These are phyloP conservation scores for Morus bassanus DNA, from an alignment of 2,797 vertebrate species.

Conservation along the genomic window DNA sequence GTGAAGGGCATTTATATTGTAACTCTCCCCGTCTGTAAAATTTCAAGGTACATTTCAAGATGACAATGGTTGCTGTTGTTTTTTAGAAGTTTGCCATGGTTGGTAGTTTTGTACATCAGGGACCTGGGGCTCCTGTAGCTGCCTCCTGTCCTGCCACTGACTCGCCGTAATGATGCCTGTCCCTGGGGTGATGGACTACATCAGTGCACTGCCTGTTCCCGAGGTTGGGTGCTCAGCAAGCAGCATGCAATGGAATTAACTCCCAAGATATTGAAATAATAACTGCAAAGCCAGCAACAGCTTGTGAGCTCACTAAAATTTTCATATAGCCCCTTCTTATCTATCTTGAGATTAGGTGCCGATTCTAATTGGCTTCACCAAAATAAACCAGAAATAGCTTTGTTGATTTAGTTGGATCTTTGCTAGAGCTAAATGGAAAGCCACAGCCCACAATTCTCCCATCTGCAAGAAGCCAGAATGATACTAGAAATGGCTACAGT, in stretches of 20 bases:
- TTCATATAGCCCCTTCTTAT: not conserved
- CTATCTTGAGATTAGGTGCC: not conserved
- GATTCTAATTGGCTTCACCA: not conserved
- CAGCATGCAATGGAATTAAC: not conserved
- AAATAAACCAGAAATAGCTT: conserved; percentile 10
- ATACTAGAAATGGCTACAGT: not conserved
- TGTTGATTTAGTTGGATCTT: not conserved
- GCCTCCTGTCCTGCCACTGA: not conserved
- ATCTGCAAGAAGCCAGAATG: conserved; percentile 16
- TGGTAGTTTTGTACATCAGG: not conserved
- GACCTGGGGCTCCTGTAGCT: not conserved
- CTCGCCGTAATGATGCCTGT: rapidly evolving
- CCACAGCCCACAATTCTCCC: not conserved
- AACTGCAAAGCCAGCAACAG: not conserved
- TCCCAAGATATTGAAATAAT: not conserved
- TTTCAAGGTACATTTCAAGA: not conserved
- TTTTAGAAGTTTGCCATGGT: not conserved
- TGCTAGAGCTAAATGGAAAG: not conserved
- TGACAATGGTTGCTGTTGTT: not conserved
- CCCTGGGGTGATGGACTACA: not conserved
- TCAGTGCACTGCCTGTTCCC: not conserved
- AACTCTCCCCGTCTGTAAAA: not conserved
- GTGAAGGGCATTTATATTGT: not conserved
- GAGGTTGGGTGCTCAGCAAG: not conserved
- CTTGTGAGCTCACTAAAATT: not conserved